phyloP scores from a whole-genome alignment of 2,113 vertebrate species.

The Gopherus flavomarginatus region DNA sequence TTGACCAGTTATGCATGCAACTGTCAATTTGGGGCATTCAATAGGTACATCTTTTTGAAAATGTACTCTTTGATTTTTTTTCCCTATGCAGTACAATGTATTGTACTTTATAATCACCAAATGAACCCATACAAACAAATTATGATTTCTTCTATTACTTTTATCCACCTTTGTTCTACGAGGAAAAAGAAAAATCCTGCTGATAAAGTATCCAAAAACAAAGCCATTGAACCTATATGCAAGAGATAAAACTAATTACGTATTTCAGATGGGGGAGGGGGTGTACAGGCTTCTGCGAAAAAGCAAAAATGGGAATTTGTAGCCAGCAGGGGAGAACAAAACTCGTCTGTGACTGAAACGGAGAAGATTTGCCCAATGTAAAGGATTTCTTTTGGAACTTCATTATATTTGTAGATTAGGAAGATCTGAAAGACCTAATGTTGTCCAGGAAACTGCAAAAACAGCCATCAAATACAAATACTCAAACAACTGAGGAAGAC shows the following conservation, averaged over 20 bases:
- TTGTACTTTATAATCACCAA: neutral
- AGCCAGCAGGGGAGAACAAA: neutral
- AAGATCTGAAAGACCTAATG: slow-evolving; percentile 30
- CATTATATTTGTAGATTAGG: slow-evolving; percentile 40
- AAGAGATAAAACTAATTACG: slow-evolving; percentile 38
- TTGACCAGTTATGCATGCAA: neutral
- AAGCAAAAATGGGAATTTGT: neutral
- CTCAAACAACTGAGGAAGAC: slow-evolving; percentile 19
- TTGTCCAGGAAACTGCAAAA: slow-evolving; percentile 63
- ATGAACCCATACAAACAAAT: neutral
- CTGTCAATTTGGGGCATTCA: neutral
- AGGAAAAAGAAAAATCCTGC: neutral
- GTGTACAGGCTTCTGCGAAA: neutral
- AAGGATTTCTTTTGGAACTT: slow-evolving; percentile 30
- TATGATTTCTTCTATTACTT: neutral
- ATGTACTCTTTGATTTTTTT: neutral
- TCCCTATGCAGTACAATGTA: neutral
- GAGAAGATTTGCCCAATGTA: neutral
- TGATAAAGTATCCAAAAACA: neutral
- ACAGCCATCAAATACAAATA: slow-evolving; percentile 49
- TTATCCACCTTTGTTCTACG: neutral
- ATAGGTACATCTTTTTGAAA: neutral
- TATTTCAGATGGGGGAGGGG: slow-evolving; percentile 10
- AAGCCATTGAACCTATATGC: neutral
- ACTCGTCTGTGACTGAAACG: slow-evolving; percentile 23